Evolutionary conservation across 2,888 invertebrate genomes (phyloP), one percentile per base, ranked within the genome.

Genomic region (Cyclophora punctaria): DNA sequence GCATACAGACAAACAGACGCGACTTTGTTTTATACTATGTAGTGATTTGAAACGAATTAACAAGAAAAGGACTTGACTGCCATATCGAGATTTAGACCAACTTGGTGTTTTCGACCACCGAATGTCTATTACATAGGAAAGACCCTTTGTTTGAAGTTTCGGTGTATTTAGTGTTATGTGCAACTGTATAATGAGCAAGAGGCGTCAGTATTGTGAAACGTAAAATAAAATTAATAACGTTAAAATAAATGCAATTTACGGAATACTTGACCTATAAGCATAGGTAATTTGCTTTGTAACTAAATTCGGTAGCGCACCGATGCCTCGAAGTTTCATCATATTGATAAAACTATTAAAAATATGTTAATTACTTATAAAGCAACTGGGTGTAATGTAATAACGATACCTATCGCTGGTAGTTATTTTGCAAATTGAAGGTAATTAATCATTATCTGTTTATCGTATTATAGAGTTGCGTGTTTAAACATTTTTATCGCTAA

Each of bases 231-330:
- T 54, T 55, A 49, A 58, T 50, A 48, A 45, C 48, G 57, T 54
- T 55, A 63, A 62, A 59, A 63, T 63, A 61, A 61, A 61, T 52
- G 59, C 51, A 61, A 62, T 62, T 59, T 56, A 49, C 52, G 49
- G 46, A 40, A 41, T 41, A 34, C 7, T 41, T 46, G 34, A 34
- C 41, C 42, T 5, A 42, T 47, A 41, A 5, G 7, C 20, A 41
- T 33, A 41, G 41, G 41, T 41, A 42, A 7, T 41, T 3, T 34
- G 3, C 4, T 42, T 33, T 2, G 37, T 2, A 37, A 37, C 5
- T 37, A 37, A 37, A 37, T 37, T 37, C 4, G 5, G 37, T 37
- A 20, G 37, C 37, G 37, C 5, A 41, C 46, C 34, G 41, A 47
- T 41, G 5, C 40, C 50, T 46, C 6, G 33, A 35, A 44, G 5